Evolutionary conservation across 1,140 invertebrate genomes (phyloP).

Genomic region (Chymomyza costata): DNA sequence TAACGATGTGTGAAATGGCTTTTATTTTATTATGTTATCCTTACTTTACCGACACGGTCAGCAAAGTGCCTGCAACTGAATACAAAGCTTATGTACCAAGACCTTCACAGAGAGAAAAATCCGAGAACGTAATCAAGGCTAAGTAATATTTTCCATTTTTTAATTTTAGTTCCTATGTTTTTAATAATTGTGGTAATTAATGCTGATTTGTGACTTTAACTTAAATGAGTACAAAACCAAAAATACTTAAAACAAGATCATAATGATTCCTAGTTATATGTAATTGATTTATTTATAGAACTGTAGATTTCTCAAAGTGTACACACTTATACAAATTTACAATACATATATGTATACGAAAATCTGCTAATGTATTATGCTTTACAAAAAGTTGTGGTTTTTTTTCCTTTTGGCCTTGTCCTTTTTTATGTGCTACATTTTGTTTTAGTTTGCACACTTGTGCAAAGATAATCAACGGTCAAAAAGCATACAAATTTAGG

Average conservation of each 20-base stretch:
- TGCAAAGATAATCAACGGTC: slow-evolving; percentile 54
- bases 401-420: too few relatives aligned
- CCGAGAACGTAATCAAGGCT: too few relatives aligned
- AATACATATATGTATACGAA: slow-evolving; percentile 18
- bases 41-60: slow-evolving; percentile 44
- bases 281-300: too few relatives aligned
- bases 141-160: too few relatives aligned
- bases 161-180: too few relatives aligned
- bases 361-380: slow-evolving; percentile 21
- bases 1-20: slow-evolving; percentile 45
- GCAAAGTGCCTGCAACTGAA: slow-evolving; percentile 9
- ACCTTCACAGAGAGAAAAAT: slow-evolving; percentile 30
- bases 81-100: too few relatives aligned
- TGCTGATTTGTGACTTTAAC: too few relatives aligned
- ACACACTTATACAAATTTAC: neutral
- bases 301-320: slow-evolving; percentile 7
- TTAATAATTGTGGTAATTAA: too few relatives aligned
- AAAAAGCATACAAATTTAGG: slow-evolving; percentile 19
- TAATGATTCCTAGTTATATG: too few relatives aligned
- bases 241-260: too few relatives aligned
- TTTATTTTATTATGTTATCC: slow-evolving; percentile 57
- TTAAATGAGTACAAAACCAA: too few relatives aligned
- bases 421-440: slow-evolving; percentile 45
- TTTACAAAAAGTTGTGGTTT: slow-evolving; percentile 18
- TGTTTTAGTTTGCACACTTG: slow-evolving; percentile 66